Evolutionary conservation across 2,113 vertebrate genomes (phyloP).

Genomic region (Nothoprocta perdicaria): DNA sequence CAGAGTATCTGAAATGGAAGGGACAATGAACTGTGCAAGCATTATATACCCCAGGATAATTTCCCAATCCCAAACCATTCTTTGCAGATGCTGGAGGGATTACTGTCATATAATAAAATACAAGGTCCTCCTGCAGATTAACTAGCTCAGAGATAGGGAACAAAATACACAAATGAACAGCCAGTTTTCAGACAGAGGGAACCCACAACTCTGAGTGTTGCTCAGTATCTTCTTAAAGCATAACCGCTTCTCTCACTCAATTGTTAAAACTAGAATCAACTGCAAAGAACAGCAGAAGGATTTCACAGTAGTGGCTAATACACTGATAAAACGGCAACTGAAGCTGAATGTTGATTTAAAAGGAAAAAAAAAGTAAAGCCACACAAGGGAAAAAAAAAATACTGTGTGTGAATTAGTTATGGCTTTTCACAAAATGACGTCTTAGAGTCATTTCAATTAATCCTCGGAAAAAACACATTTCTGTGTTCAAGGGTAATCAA

Average conservation of each 20-base stretch:
- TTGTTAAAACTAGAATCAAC: neutral
- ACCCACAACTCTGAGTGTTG: neutral
- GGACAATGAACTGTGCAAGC: neutral
- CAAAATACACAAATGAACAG: neutral
- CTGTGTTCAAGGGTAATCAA: slow-evolving; percentile 42
- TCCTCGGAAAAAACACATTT: slow-evolving; percentile 14
- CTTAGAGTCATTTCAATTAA: neutral
- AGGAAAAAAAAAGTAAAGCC: neutral
- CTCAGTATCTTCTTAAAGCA: neutral
- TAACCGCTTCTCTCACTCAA: neutral
- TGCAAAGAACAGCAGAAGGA: neutral
- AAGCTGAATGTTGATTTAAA: neutral
- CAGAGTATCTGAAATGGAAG: neutral
- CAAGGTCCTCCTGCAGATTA: neutral
- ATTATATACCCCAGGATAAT: neutral
- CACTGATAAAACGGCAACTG: neutral
- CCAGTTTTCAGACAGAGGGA: neutral
- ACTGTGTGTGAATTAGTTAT: neutral
- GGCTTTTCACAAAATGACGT: neutral
- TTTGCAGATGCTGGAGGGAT: neutral
- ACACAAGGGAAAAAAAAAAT: neutral
- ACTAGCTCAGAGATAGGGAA: neutral
- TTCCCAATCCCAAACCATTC: neutral
- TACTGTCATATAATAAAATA: neutral
- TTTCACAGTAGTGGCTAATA: neutral